Conservation (phyloP, 2,113 vertebrate species). For the Colossoma macropomum region DNA sequence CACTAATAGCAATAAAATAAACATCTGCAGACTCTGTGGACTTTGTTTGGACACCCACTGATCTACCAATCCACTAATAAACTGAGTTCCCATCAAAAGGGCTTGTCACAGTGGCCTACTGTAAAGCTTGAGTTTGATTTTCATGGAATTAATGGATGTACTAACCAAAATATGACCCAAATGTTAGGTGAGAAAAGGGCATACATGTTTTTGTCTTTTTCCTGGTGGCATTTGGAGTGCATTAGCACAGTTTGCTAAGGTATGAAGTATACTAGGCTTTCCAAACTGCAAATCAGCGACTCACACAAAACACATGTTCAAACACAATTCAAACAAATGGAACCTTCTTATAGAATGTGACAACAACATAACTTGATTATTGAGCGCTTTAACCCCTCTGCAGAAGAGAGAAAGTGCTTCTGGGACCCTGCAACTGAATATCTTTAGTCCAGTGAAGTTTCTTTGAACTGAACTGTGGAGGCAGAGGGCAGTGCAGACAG, state of each 20-base stretch:
- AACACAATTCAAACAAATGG: not conserved
- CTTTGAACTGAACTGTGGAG: not conserved
- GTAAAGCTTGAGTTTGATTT: not conserved
- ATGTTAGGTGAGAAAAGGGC: not conserved
- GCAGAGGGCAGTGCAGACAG: not conserved
- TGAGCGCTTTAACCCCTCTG: no score
- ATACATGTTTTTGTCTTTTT: not conserved
- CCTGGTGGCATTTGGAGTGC: not conserved
- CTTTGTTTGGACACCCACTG: not conserved
- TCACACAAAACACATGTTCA: not conserved
- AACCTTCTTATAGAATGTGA: not conserved
- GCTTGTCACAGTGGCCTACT: not conserved
- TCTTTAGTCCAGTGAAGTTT: not conserved
- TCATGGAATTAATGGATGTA: not conserved
- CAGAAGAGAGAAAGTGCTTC: not conserved
- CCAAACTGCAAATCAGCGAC: not conserved
- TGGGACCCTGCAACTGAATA: not conserved
- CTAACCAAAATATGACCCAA: not conserved
- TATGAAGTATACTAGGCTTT: not conserved
- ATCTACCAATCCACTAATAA: not conserved
- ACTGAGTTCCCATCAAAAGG: not conserved
- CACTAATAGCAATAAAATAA: not conserved
- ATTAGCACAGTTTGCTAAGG: not conserved
- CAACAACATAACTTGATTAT: no score
- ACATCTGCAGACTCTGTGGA: constrained; percentile 1